These are phyloP conservation scores for Rhabdornis inornatus DNA, from an alignment of 2,113 vertebrate genomes.

Conservation along the genomic window DNA sequence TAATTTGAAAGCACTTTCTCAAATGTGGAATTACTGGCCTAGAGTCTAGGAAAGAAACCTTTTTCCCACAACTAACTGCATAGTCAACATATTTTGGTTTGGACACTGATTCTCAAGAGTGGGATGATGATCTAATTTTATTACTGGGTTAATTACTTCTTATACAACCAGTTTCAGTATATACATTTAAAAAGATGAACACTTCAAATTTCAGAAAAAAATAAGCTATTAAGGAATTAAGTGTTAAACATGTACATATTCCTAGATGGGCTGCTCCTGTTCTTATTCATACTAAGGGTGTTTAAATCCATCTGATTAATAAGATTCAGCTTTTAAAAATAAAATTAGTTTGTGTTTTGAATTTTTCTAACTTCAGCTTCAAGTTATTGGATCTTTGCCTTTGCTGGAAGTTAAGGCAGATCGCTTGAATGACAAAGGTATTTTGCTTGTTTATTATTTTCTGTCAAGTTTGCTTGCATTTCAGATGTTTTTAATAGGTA, in stretches of 20 bases:
- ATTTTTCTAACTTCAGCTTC: not conserved
- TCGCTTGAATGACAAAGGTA: not conserved
- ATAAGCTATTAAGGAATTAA: not conserved
- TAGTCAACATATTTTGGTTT: slow-evolving; percentile 28
- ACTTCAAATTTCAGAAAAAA: not conserved
- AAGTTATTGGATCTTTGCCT: not conserved
- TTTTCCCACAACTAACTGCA: slow-evolving; percentile 4
- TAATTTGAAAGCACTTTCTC: slow-evolving; percentile 28
- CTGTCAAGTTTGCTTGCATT: not conserved
- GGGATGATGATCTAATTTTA: not conserved
- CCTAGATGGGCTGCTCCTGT: not conserved
- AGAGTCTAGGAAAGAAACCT: not conserved
- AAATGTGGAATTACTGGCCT: not conserved
- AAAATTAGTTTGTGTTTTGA: not conserved
- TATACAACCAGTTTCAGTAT: not conserved
- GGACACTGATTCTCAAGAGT: not conserved
- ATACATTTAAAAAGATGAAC: not conserved
- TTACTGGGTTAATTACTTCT: not conserved
- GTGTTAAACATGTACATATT: not conserved
- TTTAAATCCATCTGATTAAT: not conserved
- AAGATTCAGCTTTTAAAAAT: not conserved
- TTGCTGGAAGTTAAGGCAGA: not conserved
- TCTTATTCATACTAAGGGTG: not conserved
- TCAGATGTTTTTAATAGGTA: not conserved
- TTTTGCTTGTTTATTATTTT: not conserved